Evolutionary conservation across 1,140 invertebrate species (phyloP).

Genomic region (Oncopeltus fasciatus): DNA sequence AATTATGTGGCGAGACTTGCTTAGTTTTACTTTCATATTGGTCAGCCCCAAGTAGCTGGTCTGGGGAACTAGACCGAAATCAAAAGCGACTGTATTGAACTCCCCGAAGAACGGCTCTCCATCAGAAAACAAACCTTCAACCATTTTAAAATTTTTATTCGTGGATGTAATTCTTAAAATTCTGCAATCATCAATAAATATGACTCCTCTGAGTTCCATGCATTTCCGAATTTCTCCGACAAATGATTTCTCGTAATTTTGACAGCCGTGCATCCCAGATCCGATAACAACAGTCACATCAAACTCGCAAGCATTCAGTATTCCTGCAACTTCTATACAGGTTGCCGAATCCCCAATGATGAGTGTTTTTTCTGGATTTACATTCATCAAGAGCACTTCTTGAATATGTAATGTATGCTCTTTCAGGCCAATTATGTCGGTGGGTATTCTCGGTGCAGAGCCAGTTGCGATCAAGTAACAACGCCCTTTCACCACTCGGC

Average conservation of each 20-base stretch:
- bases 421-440: background rate
- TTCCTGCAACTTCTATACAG: background rate
- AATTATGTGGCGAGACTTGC: background rate
- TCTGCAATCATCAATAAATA: background rate
- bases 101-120: background rate
- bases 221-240: background rate
- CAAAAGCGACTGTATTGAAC: background rate
- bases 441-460: background rate
- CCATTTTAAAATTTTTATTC: background rate
- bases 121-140: background rate
- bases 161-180: background rate
- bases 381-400: background rate
- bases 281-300: background rate
- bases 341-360: background rate
- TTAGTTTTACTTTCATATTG: background rate
- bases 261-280: background rate
- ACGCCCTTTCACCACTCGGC: background rate
- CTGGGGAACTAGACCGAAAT: background rate
- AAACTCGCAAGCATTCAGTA: background rate
- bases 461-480: background rate
- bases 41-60: background rate
- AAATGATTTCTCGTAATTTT: background rate
- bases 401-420: background rate
- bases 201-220: background rate
- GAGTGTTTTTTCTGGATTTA: background rate